Evolutionary conservation across 2,113 vertebrate genomes (phyloP), one percentile per base, ranked within the genome.

Genomic region (Hiodon alosoides): DNA sequence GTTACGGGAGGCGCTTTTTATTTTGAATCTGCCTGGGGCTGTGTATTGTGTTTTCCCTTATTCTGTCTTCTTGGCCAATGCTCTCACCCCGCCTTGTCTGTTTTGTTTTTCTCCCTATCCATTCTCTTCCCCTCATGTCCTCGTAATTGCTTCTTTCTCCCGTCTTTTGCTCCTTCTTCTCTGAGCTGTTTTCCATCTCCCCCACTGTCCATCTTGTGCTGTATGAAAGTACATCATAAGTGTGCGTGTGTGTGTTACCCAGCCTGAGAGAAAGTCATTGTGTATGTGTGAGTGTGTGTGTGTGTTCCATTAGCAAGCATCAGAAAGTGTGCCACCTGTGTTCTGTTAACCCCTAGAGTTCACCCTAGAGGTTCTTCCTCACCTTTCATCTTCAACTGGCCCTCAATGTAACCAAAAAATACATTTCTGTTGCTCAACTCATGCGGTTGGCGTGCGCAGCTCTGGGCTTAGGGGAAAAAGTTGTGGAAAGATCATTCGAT

Each of bases 11-110:
- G 74, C 79, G 82, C 82, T 74, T 80, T 79, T 82, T 57, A 82
- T 81, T 85, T 82, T 84, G 59, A 77, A 83, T 78, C 60, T 83
- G 80, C 86, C 87, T n/a, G 6, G 0, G 78, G 80, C 78, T 81
- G 78, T 83, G 78, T 80, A 71, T 77, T 76, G 72, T 70, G 73
- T 62, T 76, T 76, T 79, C 67, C 59, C 72, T 77, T 55, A 67
- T 58, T 79, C 47, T 69, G 57, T 76, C 10, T 60, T 52, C n/a
- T 47, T 11, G 5, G 5, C 31, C 8, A 50, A 3, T 16, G 52
- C 2, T 62, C 67, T 8, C 48, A 67, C 67, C 8, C 55, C 17
- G 47, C 54, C 31, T 31, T 0, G 8, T 10, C 60, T 71, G 16
- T 16, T 71, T 54, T 5, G 3, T 50, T 47, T 67, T 17, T 50